Evolutionary conservation across 2,113 vertebrate genomes (phyloP).

Genomic region (Barnardius zonarius): DNA sequence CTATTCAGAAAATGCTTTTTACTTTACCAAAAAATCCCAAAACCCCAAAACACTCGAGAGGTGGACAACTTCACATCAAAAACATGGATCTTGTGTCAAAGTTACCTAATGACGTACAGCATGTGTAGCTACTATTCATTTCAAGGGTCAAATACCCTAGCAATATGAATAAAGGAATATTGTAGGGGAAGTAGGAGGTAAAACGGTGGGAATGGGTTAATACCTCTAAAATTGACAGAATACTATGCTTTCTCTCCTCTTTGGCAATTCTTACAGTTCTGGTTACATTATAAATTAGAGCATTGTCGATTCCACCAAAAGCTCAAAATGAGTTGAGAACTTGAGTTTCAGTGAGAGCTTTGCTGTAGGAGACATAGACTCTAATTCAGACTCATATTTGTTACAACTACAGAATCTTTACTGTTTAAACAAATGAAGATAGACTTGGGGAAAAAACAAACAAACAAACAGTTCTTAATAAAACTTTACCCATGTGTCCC

Average conservation of each 20-base stretch:
- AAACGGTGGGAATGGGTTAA: background rate
- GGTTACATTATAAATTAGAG: background rate
- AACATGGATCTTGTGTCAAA: background rate
- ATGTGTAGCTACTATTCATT: background rate
- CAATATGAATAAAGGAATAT: background rate
- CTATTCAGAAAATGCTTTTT: background rate
- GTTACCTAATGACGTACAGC: background rate
- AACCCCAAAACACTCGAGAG: background rate
- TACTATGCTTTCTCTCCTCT: background rate
- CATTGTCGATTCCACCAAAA: rapidly evolving
- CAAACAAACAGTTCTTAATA: background rate
- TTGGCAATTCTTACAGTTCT: background rate
- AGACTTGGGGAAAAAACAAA: background rate
- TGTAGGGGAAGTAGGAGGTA: background rate
- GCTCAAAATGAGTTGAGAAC: background rate
- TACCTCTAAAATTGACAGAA: background rate
- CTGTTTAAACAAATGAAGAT: background rate
- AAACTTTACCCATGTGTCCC: background rate
- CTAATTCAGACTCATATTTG: background rate
- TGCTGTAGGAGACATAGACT: background rate
- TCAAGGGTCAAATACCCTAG: background rate
- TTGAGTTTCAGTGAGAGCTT: background rate
- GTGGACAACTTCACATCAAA: background rate
- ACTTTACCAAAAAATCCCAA: background rate
- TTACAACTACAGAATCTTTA: background rate